Conservation (phyloP, 2,888 invertebrate species). For the Watsonalla binaria region DNA sequence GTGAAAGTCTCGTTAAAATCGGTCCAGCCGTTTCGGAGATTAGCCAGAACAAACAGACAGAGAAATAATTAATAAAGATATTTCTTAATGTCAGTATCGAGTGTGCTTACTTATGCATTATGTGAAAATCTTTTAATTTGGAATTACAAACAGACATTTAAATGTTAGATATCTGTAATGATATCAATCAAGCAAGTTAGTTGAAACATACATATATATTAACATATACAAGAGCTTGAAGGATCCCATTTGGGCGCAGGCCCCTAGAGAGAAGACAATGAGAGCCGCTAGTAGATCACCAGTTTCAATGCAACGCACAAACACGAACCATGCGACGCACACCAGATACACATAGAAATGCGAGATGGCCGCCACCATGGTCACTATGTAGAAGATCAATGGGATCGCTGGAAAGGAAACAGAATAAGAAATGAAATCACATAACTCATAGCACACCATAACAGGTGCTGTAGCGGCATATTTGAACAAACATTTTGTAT, state of each 20-base stretch:
- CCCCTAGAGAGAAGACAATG: constrained; percentile 37
- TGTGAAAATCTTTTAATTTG: too few relatives aligned
- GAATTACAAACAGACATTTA: too few relatives aligned
- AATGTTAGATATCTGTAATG: constrained; percentile 19
- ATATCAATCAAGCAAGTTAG: constrained; percentile 6
- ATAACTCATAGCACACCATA: too few relatives aligned
- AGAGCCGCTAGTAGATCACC: constrained; percentile 32
- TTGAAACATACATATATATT: constrained; percentile 30
- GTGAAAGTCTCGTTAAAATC: too few relatives aligned
- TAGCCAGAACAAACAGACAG: too few relatives aligned
- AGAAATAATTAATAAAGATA: too few relatives aligned
- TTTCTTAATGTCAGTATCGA: too few relatives aligned
- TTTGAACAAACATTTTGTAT: too few relatives aligned
- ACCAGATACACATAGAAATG: constrained; percentile 45
- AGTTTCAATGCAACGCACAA: constrained; percentile 30
- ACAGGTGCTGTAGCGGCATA: too few relatives aligned
- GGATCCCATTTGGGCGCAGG: constrained; percentile 35
- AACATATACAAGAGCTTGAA: constrained; percentile 42
- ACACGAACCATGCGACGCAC: constrained; percentile 44
- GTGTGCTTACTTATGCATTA: too few relatives aligned
- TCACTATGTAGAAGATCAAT: constrained; percentile 28
- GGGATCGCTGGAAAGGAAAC: constrained; percentile 33
- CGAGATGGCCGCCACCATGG: constrained; percentile 10
- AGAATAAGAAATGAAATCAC: too few relatives aligned
- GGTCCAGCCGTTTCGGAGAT: too few relatives aligned